Conservation (phyloP, 2,888 invertebrate genomes). For the Thera britannica region DNA sequence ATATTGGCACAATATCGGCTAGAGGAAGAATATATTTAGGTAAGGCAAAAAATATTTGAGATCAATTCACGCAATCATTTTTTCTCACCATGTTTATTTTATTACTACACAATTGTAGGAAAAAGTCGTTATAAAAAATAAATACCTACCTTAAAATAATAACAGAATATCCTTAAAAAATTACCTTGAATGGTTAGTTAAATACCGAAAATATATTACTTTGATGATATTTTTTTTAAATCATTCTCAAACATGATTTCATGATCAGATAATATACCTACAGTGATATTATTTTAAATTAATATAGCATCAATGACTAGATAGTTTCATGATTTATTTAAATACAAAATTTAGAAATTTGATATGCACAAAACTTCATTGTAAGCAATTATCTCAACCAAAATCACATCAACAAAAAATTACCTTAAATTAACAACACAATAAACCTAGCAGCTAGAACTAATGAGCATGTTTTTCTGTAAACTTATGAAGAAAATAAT, state of each 20-base stretch:
- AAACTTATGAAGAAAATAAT: slow-evolving; percentile 57
- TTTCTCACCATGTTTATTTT: background rate
- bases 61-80: slow-evolving; percentile 7
- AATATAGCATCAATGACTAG: slow-evolving; percentile 33
- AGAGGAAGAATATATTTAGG: background rate
- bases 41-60: slow-evolving; percentile 9
- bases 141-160: slow-evolving; percentile 3
- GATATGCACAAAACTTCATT: slow-evolving; percentile 44
- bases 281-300: background rate
- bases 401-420: background rate
- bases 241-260: background rate
- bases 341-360: slow-evolving; percentile 32
- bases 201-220: background rate
- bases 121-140: slow-evolving; percentile 8
- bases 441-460: slow-evolving; percentile 48
- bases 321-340: slow-evolving; percentile 27
- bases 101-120: background rate
- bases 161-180: background rate
- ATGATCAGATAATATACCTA: background rate
- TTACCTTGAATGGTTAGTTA: background rate
- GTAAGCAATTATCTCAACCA: slow-evolving; percentile 28
- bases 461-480: slow-evolving; percentile 67
- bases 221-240: background rate
- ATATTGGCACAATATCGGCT: slow-evolving; percentile 8
- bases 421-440: slow-evolving; percentile 32